Evolutionary conservation across 2,113 vertebrate species (phyloP), one percentile per base, ranked within the genome.

Genomic region (Microcebus griseorufus): DNA sequence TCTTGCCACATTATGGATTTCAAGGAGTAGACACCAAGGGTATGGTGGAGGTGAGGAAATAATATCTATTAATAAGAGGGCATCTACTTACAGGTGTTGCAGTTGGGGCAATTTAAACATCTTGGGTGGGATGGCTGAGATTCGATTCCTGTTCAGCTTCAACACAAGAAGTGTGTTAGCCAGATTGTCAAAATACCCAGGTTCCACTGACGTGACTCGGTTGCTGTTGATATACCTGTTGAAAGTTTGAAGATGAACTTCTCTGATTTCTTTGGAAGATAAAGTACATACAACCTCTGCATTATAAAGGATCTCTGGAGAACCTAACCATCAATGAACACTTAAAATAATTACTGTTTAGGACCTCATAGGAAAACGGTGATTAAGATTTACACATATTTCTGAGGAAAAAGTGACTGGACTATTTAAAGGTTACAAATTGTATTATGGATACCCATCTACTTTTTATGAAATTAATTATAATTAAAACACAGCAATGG

Each of bases 101-200:
- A 99, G 99, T 95, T 99, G 99, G 94, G 99, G 98, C 60, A 99
- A 98, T 96, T 99, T 99, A 98, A 99, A 99, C 99, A 99, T 99
- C 98, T 99, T 99, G 90, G 99, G 98, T 8, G 99, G 99, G 90
- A 99, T 98, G 88, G 98, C 73, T 93, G 99, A 99, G 83, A 99
- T 99, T 22, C 99, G 99, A 98, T 99, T 99, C 96, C 99, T 99
- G 98, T 99, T 99, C 93, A 99, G 98, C 73, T 99, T 99, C 84
- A 99, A 98, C 62, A 99, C 98, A 98, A 99, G 98, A 90, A 99
- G 99, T 13, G 99, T 99, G 95, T 80, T 98, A 73, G 99, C 99
- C 98, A 99, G 98, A 97, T 98, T 99, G 97, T 99, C 98, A 97
- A 99, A 99, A 97, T 99, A 99, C 95, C 99, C 99, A 0, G 99